Base-by-base conservation (phyloP, 1,140 invertebrate genomes). In the Heliothis virescens region DNA sequence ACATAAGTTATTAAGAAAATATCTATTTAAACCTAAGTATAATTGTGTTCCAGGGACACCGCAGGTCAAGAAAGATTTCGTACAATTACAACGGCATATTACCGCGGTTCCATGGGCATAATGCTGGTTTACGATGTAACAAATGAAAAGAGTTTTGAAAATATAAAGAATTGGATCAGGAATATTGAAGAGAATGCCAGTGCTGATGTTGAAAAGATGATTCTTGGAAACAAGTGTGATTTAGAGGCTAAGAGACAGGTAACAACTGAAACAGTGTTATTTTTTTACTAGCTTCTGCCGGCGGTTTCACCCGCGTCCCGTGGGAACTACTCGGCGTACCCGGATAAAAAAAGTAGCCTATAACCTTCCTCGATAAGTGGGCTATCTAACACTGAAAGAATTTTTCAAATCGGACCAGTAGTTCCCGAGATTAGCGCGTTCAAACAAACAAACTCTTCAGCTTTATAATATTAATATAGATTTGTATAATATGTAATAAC, bases 151-250 rank as follows among this genome's bases (percentile, higher is more conserved):
- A 99, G 98, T 84, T 99, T 99, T 96, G 99, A 99, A 95, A 99
- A 99, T 95, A 99, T 99, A 87, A 98, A 99, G 48, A 99, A 99
- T 95, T 99, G 99, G 99, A 96, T 99, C 84, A 96, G 98, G 93
- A 99, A 99, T 95, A 99, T 99, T 94, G 98, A 99, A 94, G 98
- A 99, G 96, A 99, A 99, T 96, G 99, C 99, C 21, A 99, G 99
- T 96, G 99, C 99, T 95, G 99, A 99, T 96, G 99, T 99, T 72
- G 99, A 99, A 89, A 99, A 99, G 95, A 99, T 99, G 99, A 99
- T 99, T 88, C 95, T 99, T 86, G 99, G 99, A 72, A 99, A 99
- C 94, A 99, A 99, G 96, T 99, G 99, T 97, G 99, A 99, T 96
- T 99, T 99, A 98, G 98, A 99, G 91, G 98, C 99, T 89, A 99